phyloP scores from a whole-genome alignment of 2,113 vertebrate species.

The Charina bottae region DNA sequence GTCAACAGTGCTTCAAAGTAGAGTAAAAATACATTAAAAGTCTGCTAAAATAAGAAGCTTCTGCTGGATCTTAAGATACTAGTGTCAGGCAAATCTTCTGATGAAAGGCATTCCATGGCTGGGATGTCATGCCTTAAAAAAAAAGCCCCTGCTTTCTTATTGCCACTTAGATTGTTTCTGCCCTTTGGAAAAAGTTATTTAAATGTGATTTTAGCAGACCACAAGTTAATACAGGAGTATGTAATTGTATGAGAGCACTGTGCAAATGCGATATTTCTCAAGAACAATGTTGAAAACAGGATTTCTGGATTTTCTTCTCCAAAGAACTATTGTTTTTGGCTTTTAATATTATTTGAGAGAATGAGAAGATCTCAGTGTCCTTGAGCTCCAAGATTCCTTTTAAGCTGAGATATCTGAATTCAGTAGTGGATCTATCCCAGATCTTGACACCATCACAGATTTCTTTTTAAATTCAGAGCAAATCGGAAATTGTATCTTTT shows the following conservation, averaged over 20 bases:
- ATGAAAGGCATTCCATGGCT: neutral
- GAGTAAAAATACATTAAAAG: conserved; percentile 1
- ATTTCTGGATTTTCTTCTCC: neutral
- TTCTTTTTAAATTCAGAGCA: neutral
- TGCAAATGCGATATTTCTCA: neutral
- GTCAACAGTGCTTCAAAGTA: neutral
- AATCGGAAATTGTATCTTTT: neutral
- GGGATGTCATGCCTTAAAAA: neutral
- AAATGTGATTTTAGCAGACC: neutral
- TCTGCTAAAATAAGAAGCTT: neutral
- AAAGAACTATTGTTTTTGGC: neutral
- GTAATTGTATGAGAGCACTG: neutral
- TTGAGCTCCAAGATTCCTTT: neutral
- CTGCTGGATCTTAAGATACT: neutral
- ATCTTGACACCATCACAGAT: neutral
- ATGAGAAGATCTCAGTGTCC: neutral
- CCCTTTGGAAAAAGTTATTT: neutral
- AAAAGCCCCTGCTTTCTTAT: neutral
- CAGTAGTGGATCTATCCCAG: neutral
- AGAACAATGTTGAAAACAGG: neutral
- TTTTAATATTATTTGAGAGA: neutral
- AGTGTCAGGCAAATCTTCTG: neutral
- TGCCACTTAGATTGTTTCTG: neutral
- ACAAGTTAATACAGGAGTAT: neutral
- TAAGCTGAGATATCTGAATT: neutral